Evolutionary conservation across 2,113 vertebrate genomes (phyloP), one percentile per base, ranked within the genome.

Genomic region (Dunckerocampus dactyliophorus): DNA sequence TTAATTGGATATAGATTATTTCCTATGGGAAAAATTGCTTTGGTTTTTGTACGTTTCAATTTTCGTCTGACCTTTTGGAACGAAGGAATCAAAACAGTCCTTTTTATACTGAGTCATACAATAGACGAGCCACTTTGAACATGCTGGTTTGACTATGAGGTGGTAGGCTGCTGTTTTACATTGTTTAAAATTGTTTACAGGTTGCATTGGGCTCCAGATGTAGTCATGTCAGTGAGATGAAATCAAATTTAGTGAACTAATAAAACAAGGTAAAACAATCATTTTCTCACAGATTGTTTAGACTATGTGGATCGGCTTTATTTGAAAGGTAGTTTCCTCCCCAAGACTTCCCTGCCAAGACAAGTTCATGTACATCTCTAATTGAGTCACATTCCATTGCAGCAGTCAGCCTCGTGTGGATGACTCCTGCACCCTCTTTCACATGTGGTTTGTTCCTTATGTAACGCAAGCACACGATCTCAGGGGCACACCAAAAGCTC

Each of bases 391-490:
- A 65, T 59, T 54, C 59, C 11, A 14, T 37, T 22, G 39, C 55
- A 8, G 17, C 65, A 21, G 63, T 22, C 51, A 47, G 58, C 50
- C 63, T 19, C 13, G 28, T 46, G 59, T 61, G 58, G 20, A 63
- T 53, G 34, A 24, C 51, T 39, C 73, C 7, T n/a, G 57, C 43
- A 48, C 52, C 59, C 74, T 81, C 72, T 62, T 79, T 77, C 72
- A 77, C 69, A 71, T 80, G 76, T 80, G 39, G 61, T 69, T 19
- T 65, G 12, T 17, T 59, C 21, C 68, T 86, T 83, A 73, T 75
- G 72, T 71, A 81, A 80, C 71, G 11, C 43, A 37, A 48, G 66
- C 79, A 77, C 69, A 68, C 50, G 59, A 48, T 55, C 67, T 48
- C 34, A 47, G 19, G 66, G 63, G 59, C 58, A 72, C 54, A 71